phyloP scores from a whole-genome alignment of 2,888 invertebrate species.

The Ligdia adustata region DNA sequence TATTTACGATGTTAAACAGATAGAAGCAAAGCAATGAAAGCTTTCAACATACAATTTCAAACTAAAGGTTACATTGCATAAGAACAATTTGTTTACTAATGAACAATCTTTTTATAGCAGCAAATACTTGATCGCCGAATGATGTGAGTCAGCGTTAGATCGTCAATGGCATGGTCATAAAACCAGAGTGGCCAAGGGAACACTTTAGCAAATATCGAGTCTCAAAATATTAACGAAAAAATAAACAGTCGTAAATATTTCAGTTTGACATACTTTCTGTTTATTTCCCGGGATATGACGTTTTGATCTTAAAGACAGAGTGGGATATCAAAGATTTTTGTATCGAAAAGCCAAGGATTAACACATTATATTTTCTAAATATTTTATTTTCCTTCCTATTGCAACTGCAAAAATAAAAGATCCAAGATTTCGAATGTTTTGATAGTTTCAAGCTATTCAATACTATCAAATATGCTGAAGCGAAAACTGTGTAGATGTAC shows the following conservation, averaged over 20 bases:
- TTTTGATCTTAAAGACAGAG: slow-evolving; percentile 1
- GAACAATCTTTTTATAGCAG: slow-evolving; percentile 20
- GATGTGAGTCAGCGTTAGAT: slow-evolving; percentile 18
- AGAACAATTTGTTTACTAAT: slow-evolving; percentile 15
- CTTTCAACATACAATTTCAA: slow-evolving; percentile 15
- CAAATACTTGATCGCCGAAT: slow-evolving; percentile 18
- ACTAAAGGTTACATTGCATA: slow-evolving; percentile 19
- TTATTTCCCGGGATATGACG: slow-evolving; percentile 20
- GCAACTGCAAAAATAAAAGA: too few relatives aligned
- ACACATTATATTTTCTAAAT: too few relatives aligned
- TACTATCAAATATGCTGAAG: too few relatives aligned
- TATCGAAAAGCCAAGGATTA: slow-evolving; percentile 1
- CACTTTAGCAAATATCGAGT: slow-evolving; percentile 7
- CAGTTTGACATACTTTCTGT: slow-evolving; percentile 17
- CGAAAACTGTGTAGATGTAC: too few relatives aligned
- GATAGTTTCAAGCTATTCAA: too few relatives aligned
- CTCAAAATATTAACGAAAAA: slow-evolving; percentile 12
- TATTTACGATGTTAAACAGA: slow-evolving; percentile 7
- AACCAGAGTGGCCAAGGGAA: slow-evolving; percentile 21
- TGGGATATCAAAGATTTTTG: slow-evolving; percentile 5
- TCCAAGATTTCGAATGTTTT: too few relatives aligned
- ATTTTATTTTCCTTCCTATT: too few relatives aligned
- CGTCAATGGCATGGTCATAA: slow-evolving; percentile 18
- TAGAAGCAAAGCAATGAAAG: slow-evolving; percentile 1
- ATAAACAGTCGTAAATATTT: slow-evolving; percentile 5